Base-by-base conservation (phyloP, 1,140 invertebrate species). In the Tetramorium parvispinum region DNA sequence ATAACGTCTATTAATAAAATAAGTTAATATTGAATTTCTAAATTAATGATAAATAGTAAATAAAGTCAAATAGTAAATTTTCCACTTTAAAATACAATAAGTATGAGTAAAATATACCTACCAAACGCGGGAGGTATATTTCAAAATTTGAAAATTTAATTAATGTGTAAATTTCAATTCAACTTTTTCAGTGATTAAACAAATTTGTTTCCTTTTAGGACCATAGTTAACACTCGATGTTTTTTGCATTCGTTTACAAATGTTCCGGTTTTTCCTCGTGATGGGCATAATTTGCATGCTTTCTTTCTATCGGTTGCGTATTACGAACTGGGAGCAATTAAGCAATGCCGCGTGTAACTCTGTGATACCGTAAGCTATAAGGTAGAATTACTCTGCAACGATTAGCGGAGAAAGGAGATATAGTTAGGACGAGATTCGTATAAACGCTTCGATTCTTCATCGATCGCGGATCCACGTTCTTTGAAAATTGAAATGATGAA, bases 301-400 rank as follows among this genome's bases (percentile, higher is more conserved):
- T 88, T 66, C 63, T 70, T 88, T 86, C 51, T 90, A 82, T 90
- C 71, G 75, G 78, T 90, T 89, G n/a, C 75, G 76, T 73, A 73
- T 90, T 87, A 86, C 88, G 83, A 92, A 89, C 86, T 89, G 91
- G 89, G 92, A 92, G 90, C 91, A 92, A 92, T 85, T 85, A 88
- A 90, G 90, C 73, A 91, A 93, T 94, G 94, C 92, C 92, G 93
- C 92, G 92, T 93, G 93, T 94, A 94, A 94, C 91, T 95, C 94
- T 95, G 94, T 95, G 94, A 95, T 95, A 95, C 89, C 91, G 92
- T 94, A 95, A 91, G 93, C 90, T 93, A 92, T 94, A 95, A 95
- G 94, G 88, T 94, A 94, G 91, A 95, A 92, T 92, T 94, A 95
- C 94, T 94, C 94, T 92, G 89, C 93, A 92, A 92, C 88, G 88